Conservation (phyloP, 2,888 invertebrate genomes). For the Orchesellides sinensis region DNA sequence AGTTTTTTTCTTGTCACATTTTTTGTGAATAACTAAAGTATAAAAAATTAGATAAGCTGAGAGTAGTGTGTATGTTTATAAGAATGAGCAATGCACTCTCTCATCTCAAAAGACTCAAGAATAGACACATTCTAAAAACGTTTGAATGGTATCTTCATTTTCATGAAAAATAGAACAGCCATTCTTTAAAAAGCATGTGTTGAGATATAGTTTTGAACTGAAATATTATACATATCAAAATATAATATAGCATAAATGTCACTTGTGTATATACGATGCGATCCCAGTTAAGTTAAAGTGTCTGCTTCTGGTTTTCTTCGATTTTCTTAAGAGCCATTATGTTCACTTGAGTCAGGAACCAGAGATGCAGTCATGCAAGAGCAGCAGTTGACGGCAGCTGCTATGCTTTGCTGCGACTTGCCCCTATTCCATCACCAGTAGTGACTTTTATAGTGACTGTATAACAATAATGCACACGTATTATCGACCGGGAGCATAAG, state of each 20-base stretch:
- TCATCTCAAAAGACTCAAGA: too few relatives aligned
- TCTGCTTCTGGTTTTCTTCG: constrained; percentile 42
- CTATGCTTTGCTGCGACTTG: background rate
- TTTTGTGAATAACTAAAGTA: background rate
- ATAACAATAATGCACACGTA: constrained; percentile 4
- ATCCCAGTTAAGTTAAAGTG: background rate
- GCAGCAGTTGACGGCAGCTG: constrained; percentile 35
- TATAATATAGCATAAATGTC: too few relatives aligned
- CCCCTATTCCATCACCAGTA: background rate
- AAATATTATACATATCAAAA: too few relatives aligned
- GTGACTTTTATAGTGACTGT: constrained; percentile 27
- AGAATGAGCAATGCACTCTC: too few relatives aligned
- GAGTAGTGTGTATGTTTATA: background rate
- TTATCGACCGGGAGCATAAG: constrained; percentile 16
- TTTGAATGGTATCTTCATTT: too few relatives aligned
- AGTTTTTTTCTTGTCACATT: background rate
- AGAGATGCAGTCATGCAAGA: constrained; percentile 46
- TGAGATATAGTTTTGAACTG: too few relatives aligned
- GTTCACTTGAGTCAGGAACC: constrained; percentile 38
- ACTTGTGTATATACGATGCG: too few relatives aligned
- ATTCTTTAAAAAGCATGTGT: too few relatives aligned
- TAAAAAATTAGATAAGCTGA: background rate
- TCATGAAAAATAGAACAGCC: too few relatives aligned
- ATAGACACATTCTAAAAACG: too few relatives aligned
- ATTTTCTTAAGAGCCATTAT: constrained; percentile 50